phyloP scores from a whole-genome alignment of 2,888 invertebrate genomes.

The Apodemia mormo region DNA sequence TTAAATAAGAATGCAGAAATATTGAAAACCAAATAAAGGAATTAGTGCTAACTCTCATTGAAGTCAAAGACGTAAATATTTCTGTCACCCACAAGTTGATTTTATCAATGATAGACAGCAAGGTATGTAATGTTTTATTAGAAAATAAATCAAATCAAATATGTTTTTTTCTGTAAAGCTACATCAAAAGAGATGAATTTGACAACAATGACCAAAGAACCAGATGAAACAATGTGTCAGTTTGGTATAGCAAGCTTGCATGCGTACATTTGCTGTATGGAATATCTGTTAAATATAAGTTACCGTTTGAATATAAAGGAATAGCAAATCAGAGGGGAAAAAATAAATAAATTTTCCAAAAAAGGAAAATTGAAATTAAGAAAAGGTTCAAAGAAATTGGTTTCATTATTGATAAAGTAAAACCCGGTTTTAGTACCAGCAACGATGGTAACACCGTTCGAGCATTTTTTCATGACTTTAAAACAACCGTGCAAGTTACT shows the following conservation, averaged over 20 bases:
- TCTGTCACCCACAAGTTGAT: too few species aligned
- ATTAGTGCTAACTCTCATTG: too few species aligned
- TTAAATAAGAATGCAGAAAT: background rate
- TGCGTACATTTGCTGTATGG: background rate
- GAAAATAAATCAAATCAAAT: slow-evolving; percentile 8
- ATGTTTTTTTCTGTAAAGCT: slow-evolving; percentile 7
- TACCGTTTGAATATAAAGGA: background rate
- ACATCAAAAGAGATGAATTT: background rate
- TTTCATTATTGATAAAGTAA: slow-evolving; percentile 4
- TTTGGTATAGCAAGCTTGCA: slow-evolving; percentile 7
- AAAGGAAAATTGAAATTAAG: background rate
- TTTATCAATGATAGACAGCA: too few species aligned
- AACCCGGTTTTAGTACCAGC: slow-evolving; percentile 10
- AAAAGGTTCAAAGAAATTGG: background rate
- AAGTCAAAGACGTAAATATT: too few species aligned
- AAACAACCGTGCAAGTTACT: background rate
- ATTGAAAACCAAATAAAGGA: too few species aligned
- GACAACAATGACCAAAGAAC: background rate
- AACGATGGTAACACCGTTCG: background rate
- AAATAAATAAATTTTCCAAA: background rate
- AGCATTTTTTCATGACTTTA: slow-evolving; percentile 5
- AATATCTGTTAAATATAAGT: slow-evolving; percentile 5
- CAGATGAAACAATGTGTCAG: slow-evolving; percentile 1
- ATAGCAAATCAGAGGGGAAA: background rate
- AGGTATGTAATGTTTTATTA: background rate